These are phyloP conservation scores for Ophraella communa DNA, from an alignment of 2,888 invertebrate genomes.

Conservation along the genomic window DNA sequence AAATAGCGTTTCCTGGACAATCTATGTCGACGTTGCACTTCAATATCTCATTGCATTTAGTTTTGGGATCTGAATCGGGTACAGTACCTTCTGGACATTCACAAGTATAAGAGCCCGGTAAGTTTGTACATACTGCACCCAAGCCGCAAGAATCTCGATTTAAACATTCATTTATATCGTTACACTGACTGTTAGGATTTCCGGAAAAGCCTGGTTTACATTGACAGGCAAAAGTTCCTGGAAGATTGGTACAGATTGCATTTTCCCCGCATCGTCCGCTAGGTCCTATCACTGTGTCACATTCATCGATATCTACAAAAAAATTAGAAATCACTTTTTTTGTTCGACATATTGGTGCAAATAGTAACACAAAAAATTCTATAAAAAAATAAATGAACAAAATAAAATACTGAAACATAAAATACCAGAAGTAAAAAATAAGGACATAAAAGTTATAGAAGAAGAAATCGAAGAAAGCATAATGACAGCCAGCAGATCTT, in stretches of 20 bases:
- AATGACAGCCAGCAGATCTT: too few species aligned
- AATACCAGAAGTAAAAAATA: too few species aligned
- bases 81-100: constrained; percentile 82
- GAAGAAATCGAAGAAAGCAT: too few species aligned
- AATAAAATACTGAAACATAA: too few species aligned
- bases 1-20: constrained; percentile 90
- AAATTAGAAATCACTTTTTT: too few species aligned
- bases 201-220: constrained; percentile 88
- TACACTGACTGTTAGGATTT: constrained; percentile 80
- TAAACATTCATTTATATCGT: constrained; percentile 84
- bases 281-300: constrained; percentile 77
- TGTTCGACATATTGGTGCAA: too few species aligned
- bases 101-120: constrained; percentile 78
- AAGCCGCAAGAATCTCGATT: constrained; percentile 75
- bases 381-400: too few species aligned
- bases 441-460: too few species aligned
- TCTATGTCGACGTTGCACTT: constrained; percentile 77
- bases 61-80: constrained; percentile 83
- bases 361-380: too few species aligned
- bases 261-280: constrained; percentile 85
- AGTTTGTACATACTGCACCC: constrained; percentile 82
- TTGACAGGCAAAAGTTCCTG: constrained; percentile 80
- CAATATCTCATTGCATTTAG: constrained; percentile 82
- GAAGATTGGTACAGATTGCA: constrained; percentile 79
- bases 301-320: constrained; percentile 85